Evolutionary conservation across 2,113 vertebrate genomes (phyloP), one percentile per base, ranked within the genome.

Genomic region (Thermophis baileyi): DNA sequence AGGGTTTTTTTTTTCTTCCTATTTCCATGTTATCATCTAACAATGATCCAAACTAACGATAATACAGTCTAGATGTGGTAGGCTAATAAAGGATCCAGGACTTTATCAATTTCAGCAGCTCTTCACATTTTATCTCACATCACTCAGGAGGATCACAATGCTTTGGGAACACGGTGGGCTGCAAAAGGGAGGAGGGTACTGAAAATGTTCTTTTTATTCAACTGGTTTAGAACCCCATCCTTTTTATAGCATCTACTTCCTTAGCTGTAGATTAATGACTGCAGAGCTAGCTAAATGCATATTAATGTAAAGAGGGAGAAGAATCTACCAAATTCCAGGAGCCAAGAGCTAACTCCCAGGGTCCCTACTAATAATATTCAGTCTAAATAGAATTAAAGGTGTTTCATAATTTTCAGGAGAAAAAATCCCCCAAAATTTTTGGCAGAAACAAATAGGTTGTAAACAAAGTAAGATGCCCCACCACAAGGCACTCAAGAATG

Each of bases 401-500:
- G 91, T 97, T 97, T 95, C 94, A 94, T 95, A 97, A 97, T 94
- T 95, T 85, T 50, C 94, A 95, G 92, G 95, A 27, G 89, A 94
- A 95, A 94, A 54, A 93, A 94, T 95, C 95, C 94, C 69, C 0
- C 69, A 95, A 95, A 95, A 96, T 93, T 89, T 0, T 89, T 95
- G 96, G 95, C 96, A 96, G 95, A 81, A 22, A 44, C 35, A 40
- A 40, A 20, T 3, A 20, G n/a, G 2, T 81, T 40, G 74, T 44
- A 18, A 81, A 81, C 18, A 44, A 44, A 81, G 35, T 22, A 81
- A 10, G 74, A 81, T 81, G n/a, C 0, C 7, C 63, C 74, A 44
- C 35, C 50, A 89, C 89, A 96, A 95, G 92, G 94, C 94, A 95
- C 93, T 95, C 96, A 95, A n/a, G n/a, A n/a, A n/a, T n/a, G n/a